Base-by-base conservation (phyloP, 2,797 vertebrate species). In the Pipistrellus kuhlii region DNA sequence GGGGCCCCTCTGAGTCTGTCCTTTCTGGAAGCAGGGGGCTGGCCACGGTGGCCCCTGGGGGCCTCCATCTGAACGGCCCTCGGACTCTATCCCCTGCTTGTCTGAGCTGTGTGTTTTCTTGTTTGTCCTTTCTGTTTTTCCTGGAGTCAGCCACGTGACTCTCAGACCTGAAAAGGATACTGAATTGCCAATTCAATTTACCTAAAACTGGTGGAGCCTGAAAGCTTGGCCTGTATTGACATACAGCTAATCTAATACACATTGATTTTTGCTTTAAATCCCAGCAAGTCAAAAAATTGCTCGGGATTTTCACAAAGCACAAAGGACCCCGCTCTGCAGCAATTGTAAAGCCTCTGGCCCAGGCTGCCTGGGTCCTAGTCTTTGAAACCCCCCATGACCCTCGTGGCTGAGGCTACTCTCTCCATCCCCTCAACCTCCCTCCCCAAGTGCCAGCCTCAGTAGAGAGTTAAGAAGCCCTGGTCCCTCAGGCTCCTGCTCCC, bases 201-300 rank as follows among this genome's bases (percentile, higher is more conserved):
- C 96, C 98, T 98, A 96, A 97, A 98, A 96, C 90, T 90, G 90
- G 89, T 96, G 96, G 88, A 92, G 97, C 91, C 98, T 98, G 97
- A 97, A 96, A 94, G 6, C 81, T 93, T 85, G 93, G 96, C 85
- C 95, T 95, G 62, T 93, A 96, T 6, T 95, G 97, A 96, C 97
- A 92, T 86, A 93, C 89, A 96, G 88, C 96, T 98, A 92, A 98
- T 97, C 96, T 97, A 96, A 97, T 98, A 95, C 85, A 64, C 84
- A 98, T 98, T 97, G 98, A 97, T 97, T 97, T 97, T 64, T 86
- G 94, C 90, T 95, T 91, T 95, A 92, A 75, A 96, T 91, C 88
- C 41, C 35, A 94, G 94, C 92, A 97, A 95, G 91, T 97, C 94
- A 90, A 93, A 96, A 97, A 97, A 97, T 95, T 85, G 83, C 93